Base-by-base conservation (phyloP, 1,140 invertebrate genomes). In the Drosophila quadrilineata region DNA sequence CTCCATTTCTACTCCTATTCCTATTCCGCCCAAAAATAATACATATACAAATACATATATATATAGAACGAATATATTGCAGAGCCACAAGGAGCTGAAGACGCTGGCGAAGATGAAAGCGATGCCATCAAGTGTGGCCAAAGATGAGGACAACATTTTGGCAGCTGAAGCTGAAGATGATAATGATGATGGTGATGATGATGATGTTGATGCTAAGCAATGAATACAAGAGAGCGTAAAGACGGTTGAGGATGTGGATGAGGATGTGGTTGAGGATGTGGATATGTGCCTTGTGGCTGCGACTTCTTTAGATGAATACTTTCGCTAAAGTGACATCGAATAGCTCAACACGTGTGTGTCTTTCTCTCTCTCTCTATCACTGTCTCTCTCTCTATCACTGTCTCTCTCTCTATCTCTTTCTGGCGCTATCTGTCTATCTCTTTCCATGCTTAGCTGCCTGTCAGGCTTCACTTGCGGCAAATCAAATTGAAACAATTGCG, bases 401-500 rank as follows among this genome's bases (percentile, higher is more conserved):
- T 12, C 14, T 36, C 41, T n/a, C 8, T 31, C 31, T 35, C 6
- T 1, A 12, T 10, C 31, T 19, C 36, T 21, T 16, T 40, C 36
- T 40, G 17, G 2, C 17, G n/a, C n/a, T n/a, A n/a, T n/a, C 40
- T 28, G 28, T 29, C n/a, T 14, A 12, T 31, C 36, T 36, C 58
- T 53, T 33, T 53, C 14, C 38, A n/a, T n/a, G 28, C 28, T 33
- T 21, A 12, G 19, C 48, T 33, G 48, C 58, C 38, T 28, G 63
- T 40, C 56, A 52, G 56, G 77, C 77, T 73, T 71, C 58, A 77
- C 63, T 77, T 84, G 73, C 65, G 56, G 35, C 71, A 85, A 85
- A 77, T 85, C 79, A 65, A 85, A 85, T 85, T 85, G 79, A 69
- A 75, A 85, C 79, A 85, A 85, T 85, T 85, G 79, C 58, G 52